These are phyloP conservation scores for Nycticebus coucang DNA, from an alignment of 2,113 vertebrate genomes.

Conservation along the genomic window DNA sequence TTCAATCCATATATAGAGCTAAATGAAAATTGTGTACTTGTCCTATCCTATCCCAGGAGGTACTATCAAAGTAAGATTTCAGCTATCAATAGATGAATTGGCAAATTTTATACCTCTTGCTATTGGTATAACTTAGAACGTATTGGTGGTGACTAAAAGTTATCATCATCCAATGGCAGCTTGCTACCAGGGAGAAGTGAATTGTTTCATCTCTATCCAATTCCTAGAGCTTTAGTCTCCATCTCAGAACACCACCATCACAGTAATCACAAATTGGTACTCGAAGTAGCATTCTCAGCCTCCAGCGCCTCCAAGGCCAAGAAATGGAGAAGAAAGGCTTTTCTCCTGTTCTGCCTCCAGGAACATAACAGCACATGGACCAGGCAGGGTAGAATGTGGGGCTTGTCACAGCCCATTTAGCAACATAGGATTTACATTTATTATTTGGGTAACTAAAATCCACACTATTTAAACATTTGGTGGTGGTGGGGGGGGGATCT, in stretches of 20 bases:
- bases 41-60: background rate
- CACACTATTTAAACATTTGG: background rate
- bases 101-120: conserved; percentile 53
- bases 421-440: background rate
- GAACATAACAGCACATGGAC: background rate
- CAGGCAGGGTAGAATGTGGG: background rate
- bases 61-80: conserved; percentile 54
- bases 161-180: conserved; percentile 66
- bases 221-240: conserved; percentile 60
- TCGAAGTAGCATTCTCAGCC: conserved; percentile 57
- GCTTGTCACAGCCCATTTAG: background rate
- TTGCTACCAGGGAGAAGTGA: conserved; percentile 73
- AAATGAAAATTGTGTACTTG: conserved; percentile 36
- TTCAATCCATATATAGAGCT: conserved; percentile 9
- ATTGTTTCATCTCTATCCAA: conserved; percentile 72
- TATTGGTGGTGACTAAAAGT: conserved; percentile 63
- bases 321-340: conserved; percentile 44
- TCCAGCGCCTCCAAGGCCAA: background rate
- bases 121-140: conserved; percentile 57
- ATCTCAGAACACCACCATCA: conserved; percentile 62
- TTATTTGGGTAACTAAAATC: background rate
- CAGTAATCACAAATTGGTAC: conserved; percentile 66
- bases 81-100: conserved; percentile 52
- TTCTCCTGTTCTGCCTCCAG: background rate
- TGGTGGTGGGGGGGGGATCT: background rate